Conservation (phyloP, 1,140 invertebrate species). For the Apis mellifera region Amel_HAv3.1 CM009944.2:5060001-5060500, state of each 20-base stretch:
- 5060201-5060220: constrained; percentile 64
- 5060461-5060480: background rate
- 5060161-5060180: constrained; percentile 73
- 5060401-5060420: background rate
- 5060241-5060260: background rate
- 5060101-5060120: constrained; percentile 30
- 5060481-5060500: background rate
- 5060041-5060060: constrained; percentile 78
- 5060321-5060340: background rate
- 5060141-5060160: constrained; percentile 77
- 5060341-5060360: background rate
- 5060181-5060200: constrained; percentile 74
- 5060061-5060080: constrained; percentile 78
- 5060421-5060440: background rate
- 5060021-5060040: constrained; percentile 70
- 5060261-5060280: background rate
- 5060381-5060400: background rate
- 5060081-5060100: constrained; percentile 47
- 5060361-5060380: background rate
- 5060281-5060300: background rate
- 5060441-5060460: background rate
- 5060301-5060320: constrained; percentile 5
- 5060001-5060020: constrained; percentile 58
- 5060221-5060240: background rate
- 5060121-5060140: constrained; percentile 67